phyloP scores from a whole-genome alignment of 2,797 vertebrate species.

The Enteromius radiatus region DNA sequence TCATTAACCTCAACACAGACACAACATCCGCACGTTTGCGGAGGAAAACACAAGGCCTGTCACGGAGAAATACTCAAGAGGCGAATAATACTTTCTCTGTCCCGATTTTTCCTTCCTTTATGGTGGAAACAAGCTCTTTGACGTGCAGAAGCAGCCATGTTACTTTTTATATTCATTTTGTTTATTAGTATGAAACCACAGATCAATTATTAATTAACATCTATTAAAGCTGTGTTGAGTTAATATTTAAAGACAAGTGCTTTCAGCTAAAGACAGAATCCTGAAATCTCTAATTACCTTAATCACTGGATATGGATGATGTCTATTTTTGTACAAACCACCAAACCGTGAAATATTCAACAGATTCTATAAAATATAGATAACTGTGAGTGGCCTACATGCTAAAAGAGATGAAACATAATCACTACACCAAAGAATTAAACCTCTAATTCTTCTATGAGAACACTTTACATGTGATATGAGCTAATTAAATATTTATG shows the following conservation, averaged over 20 bases:
- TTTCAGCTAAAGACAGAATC: conserved; percentile 15
- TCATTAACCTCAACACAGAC: conserved; percentile 52
- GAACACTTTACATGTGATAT: neutral
- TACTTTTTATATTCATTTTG: conserved; percentile 1
- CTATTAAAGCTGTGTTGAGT: conserved; percentile 31
- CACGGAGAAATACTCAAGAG: conserved; percentile 16
- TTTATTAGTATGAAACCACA: conserved; percentile 1
- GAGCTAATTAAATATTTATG: conserved; percentile 22
- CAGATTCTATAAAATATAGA: conserved; percentile 1
- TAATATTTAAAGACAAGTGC: conserved; percentile 34
- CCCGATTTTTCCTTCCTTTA: neutral
- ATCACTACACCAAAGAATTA: neutral
- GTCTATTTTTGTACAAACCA: conserved; percentile 18
- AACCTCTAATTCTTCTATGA: neutral
- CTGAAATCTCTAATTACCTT: conserved; percentile 10
- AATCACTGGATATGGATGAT: conserved; percentile 21
- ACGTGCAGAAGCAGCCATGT: neutral
- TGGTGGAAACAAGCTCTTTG: neutral
- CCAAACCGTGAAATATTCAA: conserved; percentile 29
- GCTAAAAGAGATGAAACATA: neutral
- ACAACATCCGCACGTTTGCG: conserved; percentile 33
- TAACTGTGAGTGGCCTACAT: neutral
- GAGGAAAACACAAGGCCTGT: conserved; percentile 43
- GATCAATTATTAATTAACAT: conserved; percentile 30
- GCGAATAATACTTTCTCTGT: neutral